Evolutionary conservation across 2,113 vertebrate genomes (phyloP).

Genomic region (Brachypteracias leptosomus): DNA sequence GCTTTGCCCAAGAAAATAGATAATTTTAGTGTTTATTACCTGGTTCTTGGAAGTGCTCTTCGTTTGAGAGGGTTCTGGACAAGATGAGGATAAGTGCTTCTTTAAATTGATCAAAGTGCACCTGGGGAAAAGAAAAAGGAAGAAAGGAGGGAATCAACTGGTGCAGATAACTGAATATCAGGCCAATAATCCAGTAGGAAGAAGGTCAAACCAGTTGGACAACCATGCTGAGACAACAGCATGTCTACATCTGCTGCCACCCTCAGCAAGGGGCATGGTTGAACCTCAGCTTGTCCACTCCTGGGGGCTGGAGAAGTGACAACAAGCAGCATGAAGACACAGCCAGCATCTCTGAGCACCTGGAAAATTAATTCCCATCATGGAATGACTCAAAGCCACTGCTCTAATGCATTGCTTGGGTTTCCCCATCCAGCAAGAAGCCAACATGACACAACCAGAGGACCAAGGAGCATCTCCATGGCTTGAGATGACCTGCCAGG

Average conservation of each 20-base stretch:
- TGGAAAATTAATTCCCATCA: accelerated
- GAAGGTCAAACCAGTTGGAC: neutral
- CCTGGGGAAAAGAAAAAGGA: slow-evolving; percentile 74
- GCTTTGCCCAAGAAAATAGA: neutral
- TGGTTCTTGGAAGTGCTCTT: slow-evolving; percentile 78
- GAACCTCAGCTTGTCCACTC: neutral
- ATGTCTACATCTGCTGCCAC: accelerated
- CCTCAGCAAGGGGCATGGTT: accelerated
- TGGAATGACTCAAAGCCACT: neutral
- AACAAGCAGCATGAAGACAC: accelerated
- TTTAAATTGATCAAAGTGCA: slow-evolving; percentile 94
- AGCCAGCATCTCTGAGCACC: accelerated
- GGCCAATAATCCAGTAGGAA: neutral
- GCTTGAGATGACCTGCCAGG: neutral
- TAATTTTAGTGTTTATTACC: slow-evolving; percentile 78
- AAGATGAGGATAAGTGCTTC: slow-evolving; percentile 90
- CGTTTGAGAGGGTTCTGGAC: slow-evolving; percentile 77
- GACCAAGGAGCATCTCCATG: neutral
- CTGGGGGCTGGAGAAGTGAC: neutral
- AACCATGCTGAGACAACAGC: accelerated
- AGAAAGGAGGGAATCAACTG: neutral
- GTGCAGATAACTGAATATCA: neutral
- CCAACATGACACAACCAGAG: accelerated
- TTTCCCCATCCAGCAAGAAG: neutral
- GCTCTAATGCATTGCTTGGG: neutral